Base-by-base conservation (phyloP, 2,888 invertebrate species). In the Apamea sordens region DNA sequence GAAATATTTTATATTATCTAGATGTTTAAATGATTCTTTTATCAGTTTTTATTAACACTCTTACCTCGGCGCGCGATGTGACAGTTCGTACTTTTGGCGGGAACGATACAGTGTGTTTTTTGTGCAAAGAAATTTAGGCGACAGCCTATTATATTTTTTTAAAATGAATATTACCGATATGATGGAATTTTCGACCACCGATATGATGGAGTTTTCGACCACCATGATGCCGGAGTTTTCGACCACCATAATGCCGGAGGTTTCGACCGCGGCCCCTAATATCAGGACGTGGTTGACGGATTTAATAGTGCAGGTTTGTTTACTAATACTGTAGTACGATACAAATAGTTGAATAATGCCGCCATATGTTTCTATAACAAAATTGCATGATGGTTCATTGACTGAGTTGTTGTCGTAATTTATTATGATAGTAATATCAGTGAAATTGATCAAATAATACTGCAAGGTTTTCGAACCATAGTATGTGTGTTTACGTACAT, bases 231-330 rank as follows among this genome's bases (percentile, higher is more conserved):
- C 86, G 65, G 91, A 91, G 67, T 76, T 84, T 3, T 90, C 91
- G 13, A 89, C 90, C 18, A 88, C 87, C 53, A 84, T 86, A 80
- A 80, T 80, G 86, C 86, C 86, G 67, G 91, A 92, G 67, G 77
- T 84, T 4, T 90, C 91, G 0, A 93, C 94, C 6, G 87, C 84
- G 0, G 88, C 93, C 0, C 90, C 93, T 28, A 96, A 94, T 86
- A 74, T 96, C 36, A 92, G 95, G 82, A 90, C 92, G 32, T 96
- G 96, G 96, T 86, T 96, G 63, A 92, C 93, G 75, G 91, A 94
- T 88, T 86, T 94, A 69, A 89, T 96, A 53, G 69, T 95, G 83
- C 90, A 96, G 96, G 96, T 96, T 91, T 84, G 85, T 86, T 86
- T 84, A 77, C 80, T 59, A 84, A 83, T 83, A 79, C 10, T 79